phyloP scores from a whole-genome alignment of 2,113 vertebrate genomes.

The Oncorhynchus gorbuscha region DNA sequence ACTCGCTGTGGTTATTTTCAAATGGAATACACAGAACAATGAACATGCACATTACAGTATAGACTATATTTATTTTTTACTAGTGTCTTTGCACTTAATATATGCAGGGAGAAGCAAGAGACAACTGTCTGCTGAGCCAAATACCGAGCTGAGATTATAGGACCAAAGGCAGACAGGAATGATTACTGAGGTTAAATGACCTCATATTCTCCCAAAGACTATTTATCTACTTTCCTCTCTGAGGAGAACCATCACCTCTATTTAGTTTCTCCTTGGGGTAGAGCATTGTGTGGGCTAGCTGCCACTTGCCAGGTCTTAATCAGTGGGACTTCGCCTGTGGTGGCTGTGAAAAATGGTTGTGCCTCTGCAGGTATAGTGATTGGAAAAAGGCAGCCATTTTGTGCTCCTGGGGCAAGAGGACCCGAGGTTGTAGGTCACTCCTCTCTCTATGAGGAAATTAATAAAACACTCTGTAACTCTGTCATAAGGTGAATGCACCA shows the following conservation, averaged over 20 bases:
- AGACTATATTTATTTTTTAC: too few species aligned
- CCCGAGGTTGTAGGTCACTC: constrained; percentile 13
- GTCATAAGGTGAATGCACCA: too few species aligned
- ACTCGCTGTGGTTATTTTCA: too few species aligned
- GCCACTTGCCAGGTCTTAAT: constrained; percentile 37
- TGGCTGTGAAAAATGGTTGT: constrained; percentile 22
- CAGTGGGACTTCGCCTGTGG: constrained; percentile 28
- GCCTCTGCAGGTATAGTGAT: constrained; percentile 33
- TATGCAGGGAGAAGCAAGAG: too few species aligned
- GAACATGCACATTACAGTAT: too few species aligned
- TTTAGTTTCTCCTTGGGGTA: background rate
- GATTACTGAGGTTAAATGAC: constrained; percentile 18
- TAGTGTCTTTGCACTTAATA: too few species aligned
- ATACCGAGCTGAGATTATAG: background rate
- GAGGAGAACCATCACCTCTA: constrained; percentile 12
- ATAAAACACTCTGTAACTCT: background rate
- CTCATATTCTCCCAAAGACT: background rate
- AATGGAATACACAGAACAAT: too few species aligned
- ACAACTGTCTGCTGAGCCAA: background rate
- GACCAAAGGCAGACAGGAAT: constrained; percentile 1
- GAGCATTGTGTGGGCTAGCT: constrained; percentile 8
- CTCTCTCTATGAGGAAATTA: background rate
- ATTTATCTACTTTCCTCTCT: constrained; percentile 7
- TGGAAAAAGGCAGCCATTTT: constrained; percentile 34
- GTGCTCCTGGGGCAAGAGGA: constrained; percentile 7